A percentile compares a stretch with the other conserved stretches of the same genome.
These are phyloP conservation scores for Cylloceria caligata DNA, from an alignment of 2,888 invertebrate genomes.

Conservation along the genomic window DNA sequence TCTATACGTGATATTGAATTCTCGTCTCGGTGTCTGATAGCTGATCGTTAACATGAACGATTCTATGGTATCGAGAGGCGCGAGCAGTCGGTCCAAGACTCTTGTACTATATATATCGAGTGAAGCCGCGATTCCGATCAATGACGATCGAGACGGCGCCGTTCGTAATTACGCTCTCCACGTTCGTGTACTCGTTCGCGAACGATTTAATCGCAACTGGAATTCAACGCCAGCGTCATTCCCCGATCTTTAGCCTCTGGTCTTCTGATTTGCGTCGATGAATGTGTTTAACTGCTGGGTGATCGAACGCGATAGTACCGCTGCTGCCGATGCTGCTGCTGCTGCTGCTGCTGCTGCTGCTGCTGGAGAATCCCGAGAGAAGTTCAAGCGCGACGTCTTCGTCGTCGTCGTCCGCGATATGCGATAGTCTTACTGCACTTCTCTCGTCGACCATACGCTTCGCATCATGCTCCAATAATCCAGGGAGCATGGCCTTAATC, in stretches of 20 bases:
- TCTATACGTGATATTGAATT: constrained; percentile 37
- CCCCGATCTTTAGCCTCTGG: constrained; percentile 58
- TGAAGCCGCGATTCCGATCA: constrained; percentile 63
- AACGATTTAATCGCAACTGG: constrained; percentile 69
- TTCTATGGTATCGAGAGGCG: constrained; percentile 36
- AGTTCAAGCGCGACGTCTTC: constrained; percentile 18
- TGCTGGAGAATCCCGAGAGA: constrained; percentile 20
- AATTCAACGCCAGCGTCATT: constrained; percentile 65
- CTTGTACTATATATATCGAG: constrained; percentile 27
- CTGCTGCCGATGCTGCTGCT: too few species aligned
- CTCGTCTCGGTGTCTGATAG: constrained; percentile 34
- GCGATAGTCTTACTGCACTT: constrained; percentile 38
- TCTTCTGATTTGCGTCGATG: constrained; percentile 38
- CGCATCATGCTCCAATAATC: constrained; percentile 63
- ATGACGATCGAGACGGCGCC: constrained; percentile 69
- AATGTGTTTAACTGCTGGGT: constrained; percentile 47
- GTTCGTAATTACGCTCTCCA: constrained; percentile 66
- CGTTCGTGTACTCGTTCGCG: constrained; percentile 41
- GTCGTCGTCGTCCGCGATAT: constrained; percentile 3
- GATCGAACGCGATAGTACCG: constrained; percentile 22
- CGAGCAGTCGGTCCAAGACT: constrained; percentile 31
- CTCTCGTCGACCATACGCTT: constrained; percentile 2
- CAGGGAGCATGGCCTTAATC: constrained; percentile 58
- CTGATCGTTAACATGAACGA: constrained; percentile 45
- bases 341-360: constrained; percentile 3